These are phyloP conservation scores for Sardina pilchardus DNA, from an alignment of 2,113 vertebrate genomes.

Conservation along the genomic window DNA sequence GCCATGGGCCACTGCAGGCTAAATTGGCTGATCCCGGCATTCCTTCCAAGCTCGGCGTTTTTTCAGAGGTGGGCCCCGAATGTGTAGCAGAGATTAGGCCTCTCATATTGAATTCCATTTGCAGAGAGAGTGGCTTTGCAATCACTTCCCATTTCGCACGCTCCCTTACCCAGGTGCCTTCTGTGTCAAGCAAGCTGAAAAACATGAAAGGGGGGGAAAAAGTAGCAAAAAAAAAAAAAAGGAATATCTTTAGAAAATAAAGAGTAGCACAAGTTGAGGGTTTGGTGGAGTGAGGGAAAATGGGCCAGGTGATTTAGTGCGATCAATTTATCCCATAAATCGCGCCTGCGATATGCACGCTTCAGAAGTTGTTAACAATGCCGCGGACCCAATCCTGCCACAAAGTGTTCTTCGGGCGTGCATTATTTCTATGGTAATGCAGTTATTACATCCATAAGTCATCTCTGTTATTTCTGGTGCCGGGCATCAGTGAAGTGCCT, in stretches of 20 bases:
- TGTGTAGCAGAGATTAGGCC: conserved; percentile 48
- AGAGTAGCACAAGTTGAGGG: conserved; percentile 45
- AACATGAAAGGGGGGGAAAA: not conserved
- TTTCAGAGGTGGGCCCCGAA: conserved; percentile 30
- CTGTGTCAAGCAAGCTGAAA: conserved; percentile 50
- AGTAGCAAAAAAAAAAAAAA: not conserved
- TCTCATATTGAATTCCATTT: conserved; percentile 63
- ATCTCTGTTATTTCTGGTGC: conserved; percentile 45
- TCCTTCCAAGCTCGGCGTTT: conserved; percentile 56
- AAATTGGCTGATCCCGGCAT: conserved; percentile 56
- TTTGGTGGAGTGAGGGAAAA: not conserved
- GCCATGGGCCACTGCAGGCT: conserved; percentile 55
- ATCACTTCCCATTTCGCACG: conserved; percentile 64
- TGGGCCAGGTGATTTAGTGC: conserved; percentile 43
- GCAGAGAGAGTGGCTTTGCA: conserved; percentile 64
- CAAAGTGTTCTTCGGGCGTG: conserved; percentile 33
- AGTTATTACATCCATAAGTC: conserved; percentile 51
- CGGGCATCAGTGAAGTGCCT: not conserved
- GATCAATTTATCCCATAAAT: conserved; percentile 49
- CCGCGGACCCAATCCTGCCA: conserved; percentile 22
- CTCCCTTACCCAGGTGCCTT: conserved; percentile 53
- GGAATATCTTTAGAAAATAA: conserved; percentile 45
- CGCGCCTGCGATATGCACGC: conserved; percentile 38
- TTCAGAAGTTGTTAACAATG: conserved; percentile 51
- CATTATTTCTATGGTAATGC: conserved; percentile 66